Evolutionary conservation across 2,797 vertebrate species (phyloP), one percentile per base, ranked within the genome.

Genomic region (Lophotriccus pileatus): DNA sequence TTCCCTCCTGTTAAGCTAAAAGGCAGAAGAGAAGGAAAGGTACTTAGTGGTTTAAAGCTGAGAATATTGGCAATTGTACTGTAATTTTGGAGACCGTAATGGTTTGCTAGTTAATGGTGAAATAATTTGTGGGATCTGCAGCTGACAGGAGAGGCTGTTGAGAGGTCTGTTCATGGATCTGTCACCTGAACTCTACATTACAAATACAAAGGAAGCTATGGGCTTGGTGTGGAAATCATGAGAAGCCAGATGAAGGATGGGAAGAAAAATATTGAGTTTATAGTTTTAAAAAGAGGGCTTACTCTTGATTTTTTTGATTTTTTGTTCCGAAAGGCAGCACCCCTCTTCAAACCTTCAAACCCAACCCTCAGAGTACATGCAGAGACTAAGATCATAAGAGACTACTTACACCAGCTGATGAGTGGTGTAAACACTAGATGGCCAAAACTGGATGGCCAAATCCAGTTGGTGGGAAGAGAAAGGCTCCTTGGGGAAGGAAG

Each of bases 1-100:
- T 12, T 3, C 0, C 36, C n/a, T n/a, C 24, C 13, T 60, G 27
- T 41, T 87, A 52, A 89, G 55, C 24, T 59, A 53, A 92, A 90
- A 90, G 56, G 24, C 63, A 82, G 44, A 76, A 41, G 63, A 86
- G 70, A 73, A 88, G 52, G 82, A 88, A 77, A 72, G 34, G 37
- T 92, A 90, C 77, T 93, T 94, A 82, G 85, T 79, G 92, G 92
- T 93, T 88, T 93, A 67, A 90, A 96, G 72, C 84, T 96, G 92
- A 90, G 77, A 95, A 87, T 90, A 76, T 87, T 58, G 63, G 63
- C 72, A 95, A 24, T 43, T 1, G 0, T 70, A 68, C 68, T 82
- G 53, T 60, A 80, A 50, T 82, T 93, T 88, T 70, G 64, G 58
- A 83, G 60, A 68, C n/a, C 36, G 88, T 89, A 90, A 74, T 90